Percentiles rank a stretch among this genome's conserved stretches.
Evolutionary conservation across 2,888 invertebrate genomes (phyloP).

Genomic region (Mimachlamys varia): DNA sequence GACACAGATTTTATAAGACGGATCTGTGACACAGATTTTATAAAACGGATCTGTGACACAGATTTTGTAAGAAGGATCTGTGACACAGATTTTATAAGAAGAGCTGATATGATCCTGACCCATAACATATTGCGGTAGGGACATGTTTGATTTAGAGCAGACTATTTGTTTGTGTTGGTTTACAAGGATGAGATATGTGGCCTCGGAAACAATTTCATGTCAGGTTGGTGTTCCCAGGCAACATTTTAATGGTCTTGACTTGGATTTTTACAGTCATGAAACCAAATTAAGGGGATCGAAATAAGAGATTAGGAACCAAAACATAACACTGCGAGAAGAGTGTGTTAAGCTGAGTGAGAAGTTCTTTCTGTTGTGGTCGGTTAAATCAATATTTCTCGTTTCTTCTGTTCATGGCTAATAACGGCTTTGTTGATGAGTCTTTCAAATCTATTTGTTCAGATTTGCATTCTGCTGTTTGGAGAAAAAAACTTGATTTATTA

Average conservation of each 20-base stretch:
- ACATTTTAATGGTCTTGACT: background rate
- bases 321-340: background rate
- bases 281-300: constrained; percentile 16
- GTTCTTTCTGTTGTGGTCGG: background rate
- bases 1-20: background rate
- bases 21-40: too few relatives aligned
- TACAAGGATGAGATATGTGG: background rate
- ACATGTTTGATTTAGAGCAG: too few relatives aligned
- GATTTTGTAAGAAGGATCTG: background rate
- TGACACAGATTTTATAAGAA: background rate
- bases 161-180: too few relatives aligned
- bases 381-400: background rate
- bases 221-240: background rate
- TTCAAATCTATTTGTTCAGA: background rate
- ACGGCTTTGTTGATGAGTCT: background rate
- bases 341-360: too few relatives aligned
- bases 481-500: background rate
- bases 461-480: background rate
- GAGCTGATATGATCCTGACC: background rate
- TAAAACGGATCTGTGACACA: too few relatives aligned
- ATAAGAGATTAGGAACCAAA: constrained; percentile 2
- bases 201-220: constrained; percentile 13
- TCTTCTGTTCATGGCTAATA: background rate
- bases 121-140: background rate
- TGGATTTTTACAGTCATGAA: background rate